These are phyloP conservation scores for Probosciger aterrimus DNA, from an alignment of 2,113 vertebrate genomes.

Conservation along the genomic window DNA sequence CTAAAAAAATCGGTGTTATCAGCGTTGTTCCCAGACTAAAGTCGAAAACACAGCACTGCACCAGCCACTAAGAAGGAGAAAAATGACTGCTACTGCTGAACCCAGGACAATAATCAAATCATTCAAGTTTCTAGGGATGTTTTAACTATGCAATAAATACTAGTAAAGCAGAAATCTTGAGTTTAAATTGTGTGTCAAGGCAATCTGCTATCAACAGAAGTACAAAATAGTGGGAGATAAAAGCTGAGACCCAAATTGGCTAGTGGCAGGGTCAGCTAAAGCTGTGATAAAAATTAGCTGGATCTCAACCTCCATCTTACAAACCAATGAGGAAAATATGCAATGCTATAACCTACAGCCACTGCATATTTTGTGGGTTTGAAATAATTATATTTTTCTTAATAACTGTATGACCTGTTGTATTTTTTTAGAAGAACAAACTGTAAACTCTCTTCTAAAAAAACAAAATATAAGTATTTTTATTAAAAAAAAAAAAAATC, in stretches of 20 bases:
- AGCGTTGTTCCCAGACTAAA: neutral
- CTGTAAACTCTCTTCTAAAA: neutral
- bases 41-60: neutral
- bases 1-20: neutral
- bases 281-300: fast-evolving
- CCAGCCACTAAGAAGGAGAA: neutral
- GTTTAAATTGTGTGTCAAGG: neutral
- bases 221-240: neutral
- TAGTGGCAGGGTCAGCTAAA: neutral
- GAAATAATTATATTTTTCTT: neutral
- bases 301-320: neutral
- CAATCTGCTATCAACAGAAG: neutral
- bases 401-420: neutral
- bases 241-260: neutral
- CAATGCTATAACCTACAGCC: neutral
- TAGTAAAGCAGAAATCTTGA: neutral
- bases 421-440: neutral
- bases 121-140: neutral
- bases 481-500: neutral
- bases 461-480: neutral
- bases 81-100: neutral
- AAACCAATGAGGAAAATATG: neutral
- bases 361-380: neutral
- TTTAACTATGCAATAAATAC: fast-evolving
- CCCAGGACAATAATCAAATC: neutral